Conservation (phyloP, 2,113 vertebrate species). For the Tyto alba region DNA sequence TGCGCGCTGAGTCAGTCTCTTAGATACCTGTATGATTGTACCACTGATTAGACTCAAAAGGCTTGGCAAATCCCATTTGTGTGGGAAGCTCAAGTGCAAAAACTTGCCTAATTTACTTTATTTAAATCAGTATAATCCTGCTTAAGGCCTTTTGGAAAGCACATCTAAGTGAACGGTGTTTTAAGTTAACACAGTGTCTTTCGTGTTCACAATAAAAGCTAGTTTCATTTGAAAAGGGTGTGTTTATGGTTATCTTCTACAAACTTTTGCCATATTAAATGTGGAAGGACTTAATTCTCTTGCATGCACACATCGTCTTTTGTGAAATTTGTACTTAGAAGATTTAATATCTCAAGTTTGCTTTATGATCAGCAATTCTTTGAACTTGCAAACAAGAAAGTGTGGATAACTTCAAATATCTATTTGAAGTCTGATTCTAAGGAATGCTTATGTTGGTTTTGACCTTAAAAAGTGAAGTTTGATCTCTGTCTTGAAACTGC, state of each 20-base stretch:
- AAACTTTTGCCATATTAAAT: not conserved
- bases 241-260: not conserved
- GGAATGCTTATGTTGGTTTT: slow-evolving; percentile 6
- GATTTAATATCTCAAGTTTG: not conserved
- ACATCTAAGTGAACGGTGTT: not conserved
- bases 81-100: not conserved
- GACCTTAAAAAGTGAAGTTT: slow-evolving; percentile 10
- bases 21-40: not conserved
- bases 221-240: not conserved
- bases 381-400: not conserved
- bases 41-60: not conserved
- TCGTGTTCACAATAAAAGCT: not conserved
- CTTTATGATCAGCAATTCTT: slow-evolving; percentile 10
- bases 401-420: not conserved
- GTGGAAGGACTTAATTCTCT: not conserved
- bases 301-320: not conserved
- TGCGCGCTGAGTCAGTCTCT: not conserved
- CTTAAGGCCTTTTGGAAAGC: slow-evolving; percentile 31
- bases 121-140: slow-evolving; percentile 13
- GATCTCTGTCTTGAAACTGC: not conserved
- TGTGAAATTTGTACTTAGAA: not conserved
- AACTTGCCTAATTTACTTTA: slow-evolving; percentile 29
- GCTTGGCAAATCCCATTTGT: not conserved
- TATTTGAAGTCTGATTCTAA: slow-evolving; percentile 20
- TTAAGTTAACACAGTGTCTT: not conserved